Evolutionary conservation across 1,140 invertebrate species (phyloP).

Genomic region (Diuraphis noxia): DNA sequence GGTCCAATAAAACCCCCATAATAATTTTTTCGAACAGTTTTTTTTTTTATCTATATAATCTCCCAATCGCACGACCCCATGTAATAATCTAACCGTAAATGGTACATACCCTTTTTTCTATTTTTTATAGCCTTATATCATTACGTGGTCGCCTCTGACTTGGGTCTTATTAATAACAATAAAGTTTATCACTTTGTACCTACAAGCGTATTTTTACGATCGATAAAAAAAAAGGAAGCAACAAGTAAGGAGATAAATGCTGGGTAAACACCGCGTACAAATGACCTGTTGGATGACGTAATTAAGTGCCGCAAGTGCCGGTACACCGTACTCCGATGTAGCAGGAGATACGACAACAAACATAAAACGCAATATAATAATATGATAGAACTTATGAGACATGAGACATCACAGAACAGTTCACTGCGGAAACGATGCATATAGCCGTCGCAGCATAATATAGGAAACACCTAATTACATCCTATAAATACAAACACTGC

Average conservation of each 20-base stretch:
- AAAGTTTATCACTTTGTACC: not conserved
- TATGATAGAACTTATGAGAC: not conserved
- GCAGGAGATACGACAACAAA: not conserved
- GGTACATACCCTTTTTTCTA: not conserved
- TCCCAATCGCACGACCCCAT: not conserved
- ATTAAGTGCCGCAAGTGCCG: not conserved
- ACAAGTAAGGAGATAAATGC: not conserved
- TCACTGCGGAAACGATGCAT: not conserved
- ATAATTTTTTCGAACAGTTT: conserved; percentile 11
- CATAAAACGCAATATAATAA: not conserved
- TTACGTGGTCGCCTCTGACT: not conserved
- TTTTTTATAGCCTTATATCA: conserved; percentile 19
- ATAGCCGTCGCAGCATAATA: not conserved
- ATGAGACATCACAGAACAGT: not conserved
- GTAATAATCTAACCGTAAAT: conserved; percentile 22
- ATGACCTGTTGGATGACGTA: not conserved
- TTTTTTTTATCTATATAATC: not conserved
- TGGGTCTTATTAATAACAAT: conserved; percentile 16
- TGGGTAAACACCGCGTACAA: not conserved
- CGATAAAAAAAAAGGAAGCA: conserved; percentile 30
- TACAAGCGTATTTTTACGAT: conserved; percentile 32
- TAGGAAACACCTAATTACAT: not conserved
- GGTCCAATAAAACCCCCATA: conserved; percentile 26
- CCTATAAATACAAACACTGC: not conserved
- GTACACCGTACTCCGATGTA: not conserved